These are phyloP conservation scores for Pelusios castaneus DNA, from an alignment of 2,113 vertebrate species.

Conservation along the genomic window DNA sequence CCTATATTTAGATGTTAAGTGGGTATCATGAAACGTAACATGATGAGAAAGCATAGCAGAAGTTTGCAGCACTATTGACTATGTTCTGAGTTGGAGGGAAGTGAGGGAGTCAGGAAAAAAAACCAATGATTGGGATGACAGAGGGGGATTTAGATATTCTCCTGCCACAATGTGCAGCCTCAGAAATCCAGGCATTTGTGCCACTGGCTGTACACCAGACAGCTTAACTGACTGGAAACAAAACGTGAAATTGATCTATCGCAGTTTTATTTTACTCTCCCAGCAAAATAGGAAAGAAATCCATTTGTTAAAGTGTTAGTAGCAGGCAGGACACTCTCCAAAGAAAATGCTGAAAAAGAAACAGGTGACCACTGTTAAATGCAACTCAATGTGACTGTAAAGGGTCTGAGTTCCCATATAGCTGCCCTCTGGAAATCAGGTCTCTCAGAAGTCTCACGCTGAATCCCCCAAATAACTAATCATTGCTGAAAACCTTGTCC, in stretches of 20 bases:
- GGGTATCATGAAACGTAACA: background rate
- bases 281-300: rapidly evolving
- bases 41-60: background rate
- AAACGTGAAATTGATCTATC: rapidly evolving
- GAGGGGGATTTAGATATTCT: rapidly evolving
- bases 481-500: background rate
- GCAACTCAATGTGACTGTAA: background rate
- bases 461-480: background rate
- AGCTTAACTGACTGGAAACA: background rate
- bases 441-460: background rate
- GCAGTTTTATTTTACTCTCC: background rate
- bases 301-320: rapidly evolving
- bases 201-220: background rate
- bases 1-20: rapidly evolving
- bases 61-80: background rate
- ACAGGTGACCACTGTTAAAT: background rate
- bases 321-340: rapidly evolving
- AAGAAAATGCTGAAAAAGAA: background rate
- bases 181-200: rapidly evolving
- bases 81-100: background rate
- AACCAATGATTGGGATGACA: background rate
- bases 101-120: background rate
- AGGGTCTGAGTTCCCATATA: background rate
- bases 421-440: background rate
- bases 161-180: background rate